Conservation (phyloP, 2,888 invertebrate species). For the Andrena dorsata region DNA sequence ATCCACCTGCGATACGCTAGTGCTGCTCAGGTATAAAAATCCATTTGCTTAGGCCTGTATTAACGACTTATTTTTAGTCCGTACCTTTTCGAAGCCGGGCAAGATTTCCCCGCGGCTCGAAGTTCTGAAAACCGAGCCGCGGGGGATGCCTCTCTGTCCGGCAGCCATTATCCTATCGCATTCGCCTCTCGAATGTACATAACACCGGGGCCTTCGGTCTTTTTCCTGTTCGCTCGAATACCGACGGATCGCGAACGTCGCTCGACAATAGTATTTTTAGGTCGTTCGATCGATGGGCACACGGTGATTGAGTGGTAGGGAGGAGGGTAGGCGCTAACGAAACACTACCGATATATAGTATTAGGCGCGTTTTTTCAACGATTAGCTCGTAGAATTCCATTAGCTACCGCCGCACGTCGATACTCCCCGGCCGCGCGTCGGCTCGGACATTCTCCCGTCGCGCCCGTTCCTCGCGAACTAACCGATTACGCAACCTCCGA, state of each 20-base stretch:
- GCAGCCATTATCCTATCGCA: conserved; percentile 3
- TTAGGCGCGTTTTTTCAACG: conserved; percentile 27
- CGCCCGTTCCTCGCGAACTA: background rate
- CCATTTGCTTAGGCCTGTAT: conserved; percentile 67
- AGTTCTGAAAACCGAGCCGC: conserved; percentile 22
- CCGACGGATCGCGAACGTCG: conserved; percentile 25
- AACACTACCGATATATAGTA: conserved; percentile 29
- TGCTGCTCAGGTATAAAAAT: conserved; percentile 67
- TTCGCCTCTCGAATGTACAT: background rate
- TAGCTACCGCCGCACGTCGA: conserved; percentile 10
- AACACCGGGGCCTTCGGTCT: conserved; percentile 3
- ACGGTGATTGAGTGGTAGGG: background rate
- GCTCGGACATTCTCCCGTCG: background rate
- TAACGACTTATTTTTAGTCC: conserved; percentile 52
- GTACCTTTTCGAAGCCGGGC: background rate
- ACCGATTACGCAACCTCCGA: background rate
- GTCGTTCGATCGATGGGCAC: conserved; percentile 21
- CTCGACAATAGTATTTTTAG: conserved; percentile 49
- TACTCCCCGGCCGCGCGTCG: conserved; percentile 10
- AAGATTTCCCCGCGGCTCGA: conserved; percentile 10
- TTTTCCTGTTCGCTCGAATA: conserved; percentile 23
- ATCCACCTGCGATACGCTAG: conserved; percentile 69
- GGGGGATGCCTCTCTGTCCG: background rate
- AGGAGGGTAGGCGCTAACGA: conserved; percentile 24
- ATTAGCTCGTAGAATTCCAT: conserved; percentile 32